These are phyloP conservation scores for Merluccius polli DNA, from an alignment of 2,797 vertebrate genomes.

Conservation along the genomic window DNA sequence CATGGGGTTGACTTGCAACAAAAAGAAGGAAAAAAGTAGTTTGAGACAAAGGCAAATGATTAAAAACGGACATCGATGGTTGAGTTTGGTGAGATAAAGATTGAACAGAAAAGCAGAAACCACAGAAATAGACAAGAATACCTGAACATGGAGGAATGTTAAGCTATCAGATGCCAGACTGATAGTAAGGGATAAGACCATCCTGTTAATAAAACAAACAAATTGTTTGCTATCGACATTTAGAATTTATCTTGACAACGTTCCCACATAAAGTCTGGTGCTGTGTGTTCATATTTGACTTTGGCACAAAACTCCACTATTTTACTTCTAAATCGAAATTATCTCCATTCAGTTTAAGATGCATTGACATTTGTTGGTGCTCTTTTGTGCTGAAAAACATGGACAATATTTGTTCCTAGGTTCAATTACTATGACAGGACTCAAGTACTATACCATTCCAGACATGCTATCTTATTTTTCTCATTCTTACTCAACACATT, in stretches of 20 bases:
- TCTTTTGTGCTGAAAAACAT: not conserved
- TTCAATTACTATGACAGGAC: no score
- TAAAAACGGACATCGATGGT: not conserved
- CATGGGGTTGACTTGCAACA: slow-evolving; percentile 20
- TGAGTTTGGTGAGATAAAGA: not conserved
- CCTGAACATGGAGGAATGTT: slow-evolving; percentile 53
- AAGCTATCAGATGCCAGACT: slow-evolving; percentile 51
- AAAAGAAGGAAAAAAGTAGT: slow-evolving; percentile 22
- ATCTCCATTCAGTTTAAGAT: not conserved
- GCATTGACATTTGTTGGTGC: not conserved
- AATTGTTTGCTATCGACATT: not conserved
- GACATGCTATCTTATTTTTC: not conserved
- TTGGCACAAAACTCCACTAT: not conserved
- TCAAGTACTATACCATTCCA: no score
- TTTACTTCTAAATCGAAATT: not conserved
- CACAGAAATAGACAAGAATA: slow-evolving; percentile 29
- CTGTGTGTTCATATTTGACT: slow-evolving; percentile 12
- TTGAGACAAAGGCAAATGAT: not conserved
- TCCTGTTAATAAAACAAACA: slow-evolving; percentile 21
- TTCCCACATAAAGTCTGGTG: slow-evolving; percentile 44
- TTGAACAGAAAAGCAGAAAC: slow-evolving; percentile 12
- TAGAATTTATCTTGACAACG: slow-evolving; percentile 33
- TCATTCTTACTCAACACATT: not conserved
- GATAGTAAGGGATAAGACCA: slow-evolving; percentile 46
- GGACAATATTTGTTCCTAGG: not conserved